A percentile compares a stretch with the other conserved stretches of the same genome.
Conservation (phyloP, 2,113 vertebrate genomes). For the Vireo altiloquus region DNA sequence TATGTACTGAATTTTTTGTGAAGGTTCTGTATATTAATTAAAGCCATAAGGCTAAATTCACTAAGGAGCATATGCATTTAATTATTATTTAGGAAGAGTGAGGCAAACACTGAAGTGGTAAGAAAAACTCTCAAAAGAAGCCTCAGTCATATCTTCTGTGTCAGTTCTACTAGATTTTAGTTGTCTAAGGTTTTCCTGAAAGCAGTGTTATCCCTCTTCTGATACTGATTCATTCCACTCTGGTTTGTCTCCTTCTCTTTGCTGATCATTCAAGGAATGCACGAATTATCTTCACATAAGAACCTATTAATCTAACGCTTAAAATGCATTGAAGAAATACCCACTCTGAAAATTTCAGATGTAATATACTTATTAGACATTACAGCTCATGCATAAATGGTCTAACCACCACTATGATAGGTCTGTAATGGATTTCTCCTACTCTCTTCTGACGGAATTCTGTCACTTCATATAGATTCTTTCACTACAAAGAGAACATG, state of each 20-base stretch:
- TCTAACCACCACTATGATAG: not conserved
- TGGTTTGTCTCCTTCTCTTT: not conserved
- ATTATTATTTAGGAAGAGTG: not conserved
- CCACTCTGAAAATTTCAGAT: not conserved
- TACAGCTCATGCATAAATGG: not conserved
- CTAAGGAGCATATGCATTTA: not conserved
- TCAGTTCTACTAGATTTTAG: not conserved
- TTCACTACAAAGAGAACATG: not conserved
- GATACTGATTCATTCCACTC: not conserved
- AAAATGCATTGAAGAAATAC: not conserved
- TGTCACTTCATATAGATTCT: not conserved
- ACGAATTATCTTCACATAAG: not conserved
- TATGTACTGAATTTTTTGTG: not conserved
- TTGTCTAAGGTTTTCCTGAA: not conserved
- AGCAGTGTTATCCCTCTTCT: not conserved
- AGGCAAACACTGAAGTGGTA: not conserved
- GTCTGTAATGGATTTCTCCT: not conserved
- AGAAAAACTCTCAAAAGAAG: not conserved
- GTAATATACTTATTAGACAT: not conserved
- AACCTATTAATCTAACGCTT: not conserved
- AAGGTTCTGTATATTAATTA: not conserved
- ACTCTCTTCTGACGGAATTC: not conserved
- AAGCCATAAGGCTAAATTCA: not conserved
- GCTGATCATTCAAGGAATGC: not conserved
- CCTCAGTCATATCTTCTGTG: not conserved